Percentiles rank a stretch among this genome's conserved stretches.
Conservation (phyloP, 1,140 invertebrate species). For the Nephila pilipes region DNA sequence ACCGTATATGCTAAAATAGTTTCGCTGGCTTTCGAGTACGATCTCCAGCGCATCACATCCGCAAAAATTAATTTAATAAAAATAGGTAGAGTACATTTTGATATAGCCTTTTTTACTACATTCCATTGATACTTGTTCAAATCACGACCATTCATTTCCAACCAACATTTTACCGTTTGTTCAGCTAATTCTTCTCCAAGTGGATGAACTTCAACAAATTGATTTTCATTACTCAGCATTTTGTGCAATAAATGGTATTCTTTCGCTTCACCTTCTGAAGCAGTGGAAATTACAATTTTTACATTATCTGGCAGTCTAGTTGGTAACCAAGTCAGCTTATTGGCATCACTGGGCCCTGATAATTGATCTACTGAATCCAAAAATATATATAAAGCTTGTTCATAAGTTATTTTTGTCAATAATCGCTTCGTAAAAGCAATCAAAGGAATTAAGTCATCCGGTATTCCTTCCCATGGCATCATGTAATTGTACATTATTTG, state of each 20-base stretch:
- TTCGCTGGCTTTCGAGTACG: constrained; percentile 95
- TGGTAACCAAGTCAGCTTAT: constrained; percentile 98
- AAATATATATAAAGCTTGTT: constrained; percentile 93
- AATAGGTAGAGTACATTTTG: constrained; percentile 96
- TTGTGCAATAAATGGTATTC: constrained; percentile 92
- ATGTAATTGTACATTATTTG: constrained; percentile 95
- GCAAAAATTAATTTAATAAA: constrained; percentile 98
- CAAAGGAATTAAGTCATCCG: constrained; percentile 96
- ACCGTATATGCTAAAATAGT: constrained; percentile 96
- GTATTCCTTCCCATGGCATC: constrained; percentile 94
- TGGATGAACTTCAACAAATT: constrained; percentile 92
- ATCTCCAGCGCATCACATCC: constrained; percentile 97
- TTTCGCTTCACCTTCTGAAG: constrained; percentile 91
- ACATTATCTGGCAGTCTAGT: constrained; percentile 93
- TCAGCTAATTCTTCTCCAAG: constrained; percentile 95
- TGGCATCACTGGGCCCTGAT: constrained; percentile 95
- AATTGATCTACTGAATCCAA: constrained; percentile 97
- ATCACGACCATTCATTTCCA: constrained; percentile 93
- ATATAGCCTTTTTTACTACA: constrained; percentile 93
- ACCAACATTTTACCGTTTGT: constrained; percentile 97
- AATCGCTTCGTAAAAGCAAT: constrained; percentile 98
- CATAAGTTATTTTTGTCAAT: constrained; percentile 88
- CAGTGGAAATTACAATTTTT: constrained; percentile 95
- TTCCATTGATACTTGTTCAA: constrained; percentile 96
- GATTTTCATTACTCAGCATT: constrained; percentile 94